Conservation (phyloP, 2,797 vertebrate genomes). For the Syndactyla subalaris region DNA sequence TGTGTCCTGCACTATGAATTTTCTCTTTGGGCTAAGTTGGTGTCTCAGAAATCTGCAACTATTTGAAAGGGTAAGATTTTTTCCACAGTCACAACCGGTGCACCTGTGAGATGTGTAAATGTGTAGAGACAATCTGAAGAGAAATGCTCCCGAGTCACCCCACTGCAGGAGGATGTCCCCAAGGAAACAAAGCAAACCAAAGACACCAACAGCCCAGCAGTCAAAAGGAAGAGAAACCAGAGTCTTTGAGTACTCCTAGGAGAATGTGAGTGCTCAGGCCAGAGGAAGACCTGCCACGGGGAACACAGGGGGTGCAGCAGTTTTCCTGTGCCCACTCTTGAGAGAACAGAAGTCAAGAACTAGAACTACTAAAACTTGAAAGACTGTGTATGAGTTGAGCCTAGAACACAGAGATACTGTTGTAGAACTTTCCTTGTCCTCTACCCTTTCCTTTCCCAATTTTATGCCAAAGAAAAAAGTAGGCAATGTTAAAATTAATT, state of each 20-base stretch:
- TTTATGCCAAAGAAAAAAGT: background rate
- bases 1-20: background rate
- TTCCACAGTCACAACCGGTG: background rate
- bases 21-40: background rate
- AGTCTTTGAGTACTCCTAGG: background rate
- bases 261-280: background rate
- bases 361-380: background rate
- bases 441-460: background rate
- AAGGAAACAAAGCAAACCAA: background rate
- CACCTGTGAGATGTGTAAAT: background rate
- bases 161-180: background rate
- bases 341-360: background rate
- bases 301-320: background rate
- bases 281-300: background rate
- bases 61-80: background rate
- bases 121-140: background rate
- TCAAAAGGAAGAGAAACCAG: background rate
- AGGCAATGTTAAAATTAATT: background rate
- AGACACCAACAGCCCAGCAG: background rate
- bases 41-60: background rate
- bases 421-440: background rate
- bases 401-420: background rate
- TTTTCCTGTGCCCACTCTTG: background rate
- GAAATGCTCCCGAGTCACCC: background rate
- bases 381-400: background rate